Percentiles rank a stretch among this genome's conserved stretches.
phyloP scores from a whole-genome alignment of 2,797 vertebrate genomes.

The Oophaga sylvatica region DNA sequence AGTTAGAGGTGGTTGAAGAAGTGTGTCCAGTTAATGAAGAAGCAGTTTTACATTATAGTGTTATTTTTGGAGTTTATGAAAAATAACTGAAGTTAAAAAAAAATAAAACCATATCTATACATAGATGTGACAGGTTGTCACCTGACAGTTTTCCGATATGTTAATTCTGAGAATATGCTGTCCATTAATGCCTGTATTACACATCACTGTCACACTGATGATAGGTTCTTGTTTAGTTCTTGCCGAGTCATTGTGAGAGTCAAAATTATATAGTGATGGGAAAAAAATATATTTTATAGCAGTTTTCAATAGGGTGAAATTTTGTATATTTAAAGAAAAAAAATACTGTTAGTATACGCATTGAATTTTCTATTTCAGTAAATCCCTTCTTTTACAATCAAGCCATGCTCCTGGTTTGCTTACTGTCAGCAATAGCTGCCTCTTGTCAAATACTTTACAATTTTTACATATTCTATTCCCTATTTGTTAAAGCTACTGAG shows the following conservation, averaged over 20 bases:
- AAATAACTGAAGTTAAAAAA: not conserved
- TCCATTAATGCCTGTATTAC: constrained; percentile 38
- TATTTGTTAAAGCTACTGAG: constrained; percentile 56
- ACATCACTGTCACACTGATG: constrained; percentile 47
- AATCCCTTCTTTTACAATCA: constrained; percentile 35
- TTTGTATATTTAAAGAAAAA: constrained; percentile 36
- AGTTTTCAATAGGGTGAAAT: constrained; percentile 14
- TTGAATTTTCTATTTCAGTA: constrained; percentile 30
- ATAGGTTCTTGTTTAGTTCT: constrained; percentile 24
- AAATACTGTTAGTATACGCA: not conserved
- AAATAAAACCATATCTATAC: not conserved
- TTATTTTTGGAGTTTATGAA: constrained; percentile 3
- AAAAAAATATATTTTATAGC: constrained; percentile 7
- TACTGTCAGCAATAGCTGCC: constrained; percentile 48
- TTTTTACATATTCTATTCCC: constrained; percentile 54
- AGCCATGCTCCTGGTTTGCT: constrained; percentile 30
- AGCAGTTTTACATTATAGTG: not conserved
- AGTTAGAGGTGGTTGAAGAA: not conserved
- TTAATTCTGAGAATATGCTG: constrained; percentile 28
- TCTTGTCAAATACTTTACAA: constrained; percentile 54
- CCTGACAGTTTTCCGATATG: constrained; percentile 30
- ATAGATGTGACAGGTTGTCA: constrained; percentile 7
- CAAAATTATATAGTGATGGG: constrained; percentile 1
- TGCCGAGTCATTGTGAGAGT: constrained; percentile 28
- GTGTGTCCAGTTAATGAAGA: not conserved